A percentile compares a stretch with the other conserved stretches of the same genome.
These are phyloP conservation scores for Brevimyrus niger DNA, from an alignment of 2,113 vertebrate genomes.

Conservation along the genomic window DNA sequence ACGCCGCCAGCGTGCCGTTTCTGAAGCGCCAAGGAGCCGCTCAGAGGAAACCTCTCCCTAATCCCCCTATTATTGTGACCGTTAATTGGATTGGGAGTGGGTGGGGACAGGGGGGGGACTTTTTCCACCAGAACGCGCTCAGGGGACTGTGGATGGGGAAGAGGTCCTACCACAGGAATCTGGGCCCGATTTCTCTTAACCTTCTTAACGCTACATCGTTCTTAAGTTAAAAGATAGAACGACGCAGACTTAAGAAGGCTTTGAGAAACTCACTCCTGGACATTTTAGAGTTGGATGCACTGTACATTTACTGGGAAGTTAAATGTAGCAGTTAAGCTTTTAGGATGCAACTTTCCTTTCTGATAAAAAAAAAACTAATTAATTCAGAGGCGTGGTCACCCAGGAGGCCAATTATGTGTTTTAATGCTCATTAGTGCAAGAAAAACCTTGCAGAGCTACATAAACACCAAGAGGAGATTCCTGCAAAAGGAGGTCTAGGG, in stretches of 20 bases:
- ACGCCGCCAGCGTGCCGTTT: conserved; percentile 70
- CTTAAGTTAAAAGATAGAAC: no score
- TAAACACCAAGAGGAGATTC: background rate
- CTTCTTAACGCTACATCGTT: no score
- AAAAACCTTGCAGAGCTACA: conserved; percentile 38
- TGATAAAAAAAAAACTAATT: background rate
- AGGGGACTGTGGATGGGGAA: conserved; percentile 70
- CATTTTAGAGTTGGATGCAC: background rate
- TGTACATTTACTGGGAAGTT: background rate
- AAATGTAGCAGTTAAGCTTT: background rate
- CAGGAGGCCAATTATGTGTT: background rate
- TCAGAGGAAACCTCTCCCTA: conserved; percentile 95
- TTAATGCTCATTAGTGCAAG: background rate
- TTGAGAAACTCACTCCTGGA: no score
- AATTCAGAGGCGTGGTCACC: background rate
- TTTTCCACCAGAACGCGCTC: conserved; percentile 74
- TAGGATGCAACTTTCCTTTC: background rate
- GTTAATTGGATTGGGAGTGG: conserved; percentile 92
- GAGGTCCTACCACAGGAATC: conserved; percentile 37
- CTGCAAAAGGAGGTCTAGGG: background rate
- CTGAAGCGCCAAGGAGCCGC: conserved; percentile 69
- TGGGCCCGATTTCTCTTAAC: no score
- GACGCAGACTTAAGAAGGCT: background rate
- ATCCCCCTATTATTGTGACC: conserved; percentile 91
- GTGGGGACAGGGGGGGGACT: conserved; percentile 61